Percentiles rank a stretch among this genome's conserved stretches.
Evolutionary conservation across 2,113 vertebrate genomes (phyloP).

Genomic region (Nannobrachium achirus): DNA sequence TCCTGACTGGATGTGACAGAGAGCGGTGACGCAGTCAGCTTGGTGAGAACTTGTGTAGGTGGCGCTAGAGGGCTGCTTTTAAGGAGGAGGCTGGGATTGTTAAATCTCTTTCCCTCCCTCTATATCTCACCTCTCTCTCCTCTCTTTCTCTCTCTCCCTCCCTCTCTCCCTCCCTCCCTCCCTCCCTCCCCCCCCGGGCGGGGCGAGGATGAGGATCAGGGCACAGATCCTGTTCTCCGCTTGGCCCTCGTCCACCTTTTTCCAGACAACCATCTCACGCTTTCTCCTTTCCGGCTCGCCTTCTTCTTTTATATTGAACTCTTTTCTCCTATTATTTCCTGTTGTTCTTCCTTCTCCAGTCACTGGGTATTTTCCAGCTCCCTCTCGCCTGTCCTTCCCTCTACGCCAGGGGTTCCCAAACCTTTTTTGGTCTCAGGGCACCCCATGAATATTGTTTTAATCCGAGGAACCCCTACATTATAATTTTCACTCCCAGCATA

Average conservation of each 20-base stretch:
- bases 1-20: no score
- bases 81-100: conserved; percentile 38
- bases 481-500: no score
- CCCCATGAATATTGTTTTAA: no score
- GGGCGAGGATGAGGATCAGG: no score
- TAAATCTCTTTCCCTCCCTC: conserved; percentile 38
- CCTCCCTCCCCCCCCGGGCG: neutral
- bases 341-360: no score
- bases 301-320: neutral
- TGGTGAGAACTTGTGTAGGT: conserved; percentile 5
- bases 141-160: conserved; percentile 4
- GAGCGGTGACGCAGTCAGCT: neutral
- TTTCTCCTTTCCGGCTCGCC: conserved; percentile 42
- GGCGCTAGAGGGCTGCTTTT: conserved; percentile 37
- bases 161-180: neutral
- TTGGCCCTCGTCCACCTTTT: conserved; percentile 59
- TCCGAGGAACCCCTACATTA: no score
- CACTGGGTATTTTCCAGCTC: conserved; percentile 1
- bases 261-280: conserved; percentile 56
- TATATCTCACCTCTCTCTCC: neutral
- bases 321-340: conserved; percentile 1
- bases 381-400: neutral
- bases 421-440: no score
- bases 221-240: conserved; percentile 51
- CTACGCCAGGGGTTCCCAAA: no score